phyloP scores from a whole-genome alignment of 2,113 vertebrate genomes.

The Oryctolagus cuniculus region DNA sequence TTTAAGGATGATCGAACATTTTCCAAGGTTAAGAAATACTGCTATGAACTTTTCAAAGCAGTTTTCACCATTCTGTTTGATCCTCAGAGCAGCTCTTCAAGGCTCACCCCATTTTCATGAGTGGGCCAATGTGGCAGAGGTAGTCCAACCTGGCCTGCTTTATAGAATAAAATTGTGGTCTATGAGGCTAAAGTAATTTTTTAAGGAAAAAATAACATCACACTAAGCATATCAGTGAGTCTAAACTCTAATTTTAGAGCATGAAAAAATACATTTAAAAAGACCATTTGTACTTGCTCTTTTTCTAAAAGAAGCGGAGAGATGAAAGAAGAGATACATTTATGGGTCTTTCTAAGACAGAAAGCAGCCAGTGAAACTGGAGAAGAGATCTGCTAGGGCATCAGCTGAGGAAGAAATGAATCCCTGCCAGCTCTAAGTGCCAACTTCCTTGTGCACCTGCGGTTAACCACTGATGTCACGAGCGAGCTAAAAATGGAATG shows the following conservation, averaged over 20 bases:
- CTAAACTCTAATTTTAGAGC: background rate
- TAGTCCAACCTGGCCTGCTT: background rate
- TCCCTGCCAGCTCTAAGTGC: background rate
- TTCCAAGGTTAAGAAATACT: background rate
- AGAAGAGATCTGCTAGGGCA: background rate
- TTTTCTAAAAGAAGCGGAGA: constrained; percentile 26
- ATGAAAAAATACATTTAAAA: background rate
- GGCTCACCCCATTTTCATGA: background rate
- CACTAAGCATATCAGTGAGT: background rate
- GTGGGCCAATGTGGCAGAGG: background rate
- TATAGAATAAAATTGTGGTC: background rate
- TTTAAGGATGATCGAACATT: background rate
- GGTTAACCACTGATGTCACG: constrained; percentile 37
- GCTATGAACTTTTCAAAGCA: background rate
- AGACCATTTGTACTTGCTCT: background rate
- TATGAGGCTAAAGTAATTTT: background rate
- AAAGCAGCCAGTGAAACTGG: background rate
- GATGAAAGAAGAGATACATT: background rate
- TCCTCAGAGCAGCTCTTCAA: background rate
- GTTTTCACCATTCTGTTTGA: background rate
- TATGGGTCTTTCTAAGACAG: background rate
- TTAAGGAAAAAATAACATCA: background rate
- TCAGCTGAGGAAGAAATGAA: background rate
- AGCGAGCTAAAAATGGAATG: constrained; percentile 62
- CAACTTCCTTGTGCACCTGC: constrained; percentile 54